Evolutionary conservation across 1,140 invertebrate genomes (phyloP), one percentile per base, ranked within the genome.

Genomic region (Zaprionus ornatus): DNA sequence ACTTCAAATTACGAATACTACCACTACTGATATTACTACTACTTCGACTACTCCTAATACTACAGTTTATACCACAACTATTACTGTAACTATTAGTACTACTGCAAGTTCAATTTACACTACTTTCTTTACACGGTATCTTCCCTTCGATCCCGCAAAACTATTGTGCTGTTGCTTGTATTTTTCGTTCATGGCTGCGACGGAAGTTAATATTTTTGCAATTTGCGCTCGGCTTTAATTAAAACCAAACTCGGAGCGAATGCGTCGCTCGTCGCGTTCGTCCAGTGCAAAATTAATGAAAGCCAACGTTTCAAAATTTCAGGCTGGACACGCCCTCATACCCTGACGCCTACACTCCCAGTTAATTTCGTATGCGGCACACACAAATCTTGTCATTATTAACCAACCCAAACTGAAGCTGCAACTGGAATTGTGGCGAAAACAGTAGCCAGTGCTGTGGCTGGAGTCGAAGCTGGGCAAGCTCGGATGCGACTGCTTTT

Each of bases 321-420:
- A 74, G 70, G 72, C 65, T 65, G 37, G 64, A 66, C 65, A 70
- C 68, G 50, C 54, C 23, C 23, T 10, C 3, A 19, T 19, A 50
- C 4, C 19, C 9, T 7, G 45, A 52, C 55, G 54, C 59, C 73
- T 48, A 48, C 48, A 60, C 32, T 52, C 6, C n/a, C 40, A n/a
- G 66, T 80, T 87, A 86, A 86, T 86, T 87, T 83, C 63, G 77
- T 80, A 87, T 87, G 84, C 83, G 66, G 61, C 80, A 62, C 84
- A 74, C 84, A 87, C 84, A 88, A 87, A 87, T 87, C 83, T 88
- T 70, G 80, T 78, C 80, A 88, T 87, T 87, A 88, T 88, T 87
- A 84, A 88, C 74, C 65, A 80, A 88, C 74, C 65, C 59, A 70
- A 48, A 63, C 27, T 27, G 40, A 68, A 25, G 19, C 32, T 25